Percentiles rank a stretch among this genome's conserved stretches.
Conservation (phyloP, 2,888 invertebrate genomes). For the Polydrusus tereticollis region DNA sequence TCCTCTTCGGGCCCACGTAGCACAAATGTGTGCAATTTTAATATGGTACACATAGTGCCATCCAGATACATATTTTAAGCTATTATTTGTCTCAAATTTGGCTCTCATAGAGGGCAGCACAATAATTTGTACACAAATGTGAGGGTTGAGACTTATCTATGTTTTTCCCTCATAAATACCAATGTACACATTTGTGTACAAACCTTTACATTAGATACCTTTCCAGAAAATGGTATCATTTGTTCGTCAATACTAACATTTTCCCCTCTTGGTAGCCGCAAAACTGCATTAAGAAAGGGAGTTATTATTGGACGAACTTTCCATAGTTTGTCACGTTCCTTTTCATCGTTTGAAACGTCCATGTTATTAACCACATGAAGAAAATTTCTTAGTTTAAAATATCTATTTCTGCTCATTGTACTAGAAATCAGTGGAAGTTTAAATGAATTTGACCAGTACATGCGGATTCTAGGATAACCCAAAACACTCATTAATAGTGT, state of each 20-base stretch:
- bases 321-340: too few relatives aligned
- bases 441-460: too few relatives aligned
- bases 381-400: too few relatives aligned
- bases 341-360: too few relatives aligned
- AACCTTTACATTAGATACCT: too few relatives aligned
- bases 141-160: not conserved
- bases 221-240: not conserved
- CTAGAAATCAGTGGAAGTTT: too few relatives aligned
- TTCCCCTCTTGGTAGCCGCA: not conserved
- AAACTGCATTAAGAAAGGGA: not conserved
- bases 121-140: not conserved
- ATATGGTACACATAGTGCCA: not conserved
- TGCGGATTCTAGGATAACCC: too few relatives aligned
- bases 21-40: not conserved
- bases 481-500: too few relatives aligned
- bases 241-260: not conserved
- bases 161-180: not conserved
- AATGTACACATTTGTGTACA: not conserved
- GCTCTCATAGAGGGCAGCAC: not conserved
- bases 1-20: not conserved
- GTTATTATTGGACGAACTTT: too few relatives aligned
- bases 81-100: not conserved
- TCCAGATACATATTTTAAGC: not conserved
- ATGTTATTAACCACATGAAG: too few relatives aligned
- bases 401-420: too few relatives aligned